Evolutionary conservation across 2,113 vertebrate species (phyloP).

Genomic region (Daubentonia madagascariensis): DNA sequence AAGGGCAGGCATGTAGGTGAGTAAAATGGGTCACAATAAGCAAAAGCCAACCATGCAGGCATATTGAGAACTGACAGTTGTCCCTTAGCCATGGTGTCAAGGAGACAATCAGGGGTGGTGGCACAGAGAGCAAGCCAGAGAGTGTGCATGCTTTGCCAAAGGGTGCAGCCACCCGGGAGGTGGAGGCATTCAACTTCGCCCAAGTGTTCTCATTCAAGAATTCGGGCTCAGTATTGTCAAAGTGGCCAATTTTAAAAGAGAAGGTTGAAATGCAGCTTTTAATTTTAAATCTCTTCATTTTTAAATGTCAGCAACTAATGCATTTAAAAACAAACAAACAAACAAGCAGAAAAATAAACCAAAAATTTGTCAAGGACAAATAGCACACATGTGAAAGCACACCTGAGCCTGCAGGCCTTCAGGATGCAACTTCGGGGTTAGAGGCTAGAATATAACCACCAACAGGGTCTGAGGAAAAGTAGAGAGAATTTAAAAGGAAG

Average conservation of each 20-base stretch:
- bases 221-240: not conserved
- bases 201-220: not conserved
- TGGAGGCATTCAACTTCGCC: not conserved
- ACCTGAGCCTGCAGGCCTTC: not conserved
- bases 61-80: not conserved
- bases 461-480: not conserved
- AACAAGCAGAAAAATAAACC: not conserved
- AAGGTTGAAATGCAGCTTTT: not conserved
- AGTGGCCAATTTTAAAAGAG: not conserved
- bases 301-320: not conserved
- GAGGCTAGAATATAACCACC: not conserved
- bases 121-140: not conserved
- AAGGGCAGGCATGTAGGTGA: not conserved
- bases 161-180: too few species aligned
- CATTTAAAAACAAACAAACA: constrained; percentile 13
- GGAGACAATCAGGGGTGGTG: not conserved
- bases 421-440: not conserved
- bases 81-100: not conserved
- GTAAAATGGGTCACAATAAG: not conserved
- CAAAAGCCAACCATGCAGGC: not conserved
- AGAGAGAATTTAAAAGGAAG: not conserved
- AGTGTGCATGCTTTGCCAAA: fast-evolving
- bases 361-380: not conserved
- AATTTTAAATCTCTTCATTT: constrained; percentile 15
- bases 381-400: not conserved